These are phyloP conservation scores for Amphiprion ocellaris DNA, from an alignment of 2,113 vertebrate genomes.

Conservation along the genomic window DNA sequence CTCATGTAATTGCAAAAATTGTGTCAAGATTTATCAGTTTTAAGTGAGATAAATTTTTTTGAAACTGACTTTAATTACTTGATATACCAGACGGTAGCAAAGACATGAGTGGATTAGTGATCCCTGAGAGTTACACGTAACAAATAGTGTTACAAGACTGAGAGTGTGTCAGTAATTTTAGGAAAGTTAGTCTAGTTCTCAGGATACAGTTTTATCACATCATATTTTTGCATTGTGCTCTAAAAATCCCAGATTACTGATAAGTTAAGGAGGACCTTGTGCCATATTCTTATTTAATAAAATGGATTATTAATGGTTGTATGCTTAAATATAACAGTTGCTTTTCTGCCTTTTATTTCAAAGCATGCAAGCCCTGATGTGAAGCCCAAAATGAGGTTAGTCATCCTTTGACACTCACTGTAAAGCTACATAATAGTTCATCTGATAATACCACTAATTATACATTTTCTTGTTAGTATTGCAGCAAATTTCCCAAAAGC, in stretches of 20 bases:
- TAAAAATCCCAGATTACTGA: too few species aligned
- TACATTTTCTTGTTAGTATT: conserved; percentile 67
- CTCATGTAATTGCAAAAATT: neutral
- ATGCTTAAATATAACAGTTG: neutral
- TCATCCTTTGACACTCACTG: neutral
- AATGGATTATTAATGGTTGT: neutral
- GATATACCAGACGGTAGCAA: too few species aligned
- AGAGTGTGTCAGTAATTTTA: too few species aligned
- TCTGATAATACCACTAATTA: neutral
- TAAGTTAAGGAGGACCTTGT: too few species aligned
- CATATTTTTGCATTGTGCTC: too few species aligned
- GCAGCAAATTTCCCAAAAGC: conserved; percentile 72
- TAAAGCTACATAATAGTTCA: conserved; percentile 11
- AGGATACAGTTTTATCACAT: too few species aligned
- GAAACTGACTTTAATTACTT: neutral
- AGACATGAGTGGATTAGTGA: too few species aligned
- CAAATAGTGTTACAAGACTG: too few species aligned
- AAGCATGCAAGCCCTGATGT: conserved; percentile 56
- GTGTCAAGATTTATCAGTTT: neutral
- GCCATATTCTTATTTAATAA: neutral
- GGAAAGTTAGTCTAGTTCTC: too few species aligned
- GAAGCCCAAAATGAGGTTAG: conserved; percentile 74
- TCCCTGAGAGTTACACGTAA: too few species aligned
- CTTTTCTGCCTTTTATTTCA: neutral
- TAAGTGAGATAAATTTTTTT: too few species aligned